A percentile compares a stretch with the other conserved stretches of the same genome.
Conservation (phyloP, 1,140 invertebrate species). For the Marisa cornuarietis region DNA sequence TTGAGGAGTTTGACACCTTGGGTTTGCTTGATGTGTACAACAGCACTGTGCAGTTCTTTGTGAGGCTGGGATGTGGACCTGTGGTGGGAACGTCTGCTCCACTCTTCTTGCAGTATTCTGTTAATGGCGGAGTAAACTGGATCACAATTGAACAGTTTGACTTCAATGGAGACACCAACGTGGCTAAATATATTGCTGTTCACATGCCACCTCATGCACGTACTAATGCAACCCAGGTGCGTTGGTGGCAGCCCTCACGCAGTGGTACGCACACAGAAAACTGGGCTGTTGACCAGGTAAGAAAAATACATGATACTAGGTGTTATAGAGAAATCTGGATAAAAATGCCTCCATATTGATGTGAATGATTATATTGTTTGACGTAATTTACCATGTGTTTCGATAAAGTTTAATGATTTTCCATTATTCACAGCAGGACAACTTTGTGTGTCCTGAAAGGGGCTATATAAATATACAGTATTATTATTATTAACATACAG, state of each 20-base stretch:
- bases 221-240: slow-evolving; percentile 60
- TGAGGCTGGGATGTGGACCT: slow-evolving; percentile 56
- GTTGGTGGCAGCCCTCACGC: slow-evolving; percentile 66
- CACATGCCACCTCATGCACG: slow-evolving; percentile 59
- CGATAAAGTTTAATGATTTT: too few relatives aligned
- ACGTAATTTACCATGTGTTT: too few relatives aligned
- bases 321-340: not conserved
- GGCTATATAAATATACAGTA: too few relatives aligned
- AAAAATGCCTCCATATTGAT: too few relatives aligned
- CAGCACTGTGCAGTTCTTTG: slow-evolving; percentile 64
- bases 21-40: not conserved
- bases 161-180: slow-evolving; percentile 54
- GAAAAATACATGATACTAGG: not conserved
- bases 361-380: too few relatives aligned
- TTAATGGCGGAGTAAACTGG: slow-evolving; percentile 66
- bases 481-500: too few relatives aligned
- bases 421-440: too few relatives aligned
- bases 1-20: not conserved
- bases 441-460: too few relatives aligned
- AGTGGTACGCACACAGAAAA: slow-evolving; percentile 61
- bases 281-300: slow-evolving; percentile 67
- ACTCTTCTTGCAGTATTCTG: slow-evolving; percentile 65
- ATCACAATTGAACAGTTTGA: slow-evolving; percentile 63
- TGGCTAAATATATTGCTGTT: slow-evolving; percentile 55
- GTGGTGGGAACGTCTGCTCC: slow-evolving; percentile 45